phyloP scores from a whole-genome alignment of 2,113 vertebrate genomes.

The Xiphias gladius region DNA sequence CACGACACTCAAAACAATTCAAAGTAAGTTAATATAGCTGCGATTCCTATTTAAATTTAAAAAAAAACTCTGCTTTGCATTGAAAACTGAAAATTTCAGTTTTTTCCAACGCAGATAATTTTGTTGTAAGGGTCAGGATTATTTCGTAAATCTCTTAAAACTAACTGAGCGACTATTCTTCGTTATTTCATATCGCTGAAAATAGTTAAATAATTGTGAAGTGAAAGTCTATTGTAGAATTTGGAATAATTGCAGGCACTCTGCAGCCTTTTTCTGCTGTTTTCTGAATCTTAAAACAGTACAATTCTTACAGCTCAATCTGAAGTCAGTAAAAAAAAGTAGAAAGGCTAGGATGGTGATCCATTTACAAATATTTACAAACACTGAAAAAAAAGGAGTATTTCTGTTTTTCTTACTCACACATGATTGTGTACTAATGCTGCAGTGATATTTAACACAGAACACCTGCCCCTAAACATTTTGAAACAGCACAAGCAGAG shows the following conservation, averaged over 20 bases:
- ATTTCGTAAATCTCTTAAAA: not conserved
- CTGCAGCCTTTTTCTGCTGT: not conserved
- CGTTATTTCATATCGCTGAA: not conserved
- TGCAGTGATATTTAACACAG: not conserved
- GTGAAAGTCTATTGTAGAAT: not conserved
- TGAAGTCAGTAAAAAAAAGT: not conserved
- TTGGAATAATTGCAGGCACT: not conserved
- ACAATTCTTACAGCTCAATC: not conserved
- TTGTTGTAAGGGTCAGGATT: not conserved
- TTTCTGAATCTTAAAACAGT: not conserved
- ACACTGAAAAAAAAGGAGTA: not conserved
- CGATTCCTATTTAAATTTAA: constrained; percentile 1
- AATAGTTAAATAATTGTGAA: not conserved
- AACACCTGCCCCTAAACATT: not conserved
- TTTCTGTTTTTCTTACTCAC: not conserved
- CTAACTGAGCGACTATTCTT: not conserved
- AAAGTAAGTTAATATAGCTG: not conserved
- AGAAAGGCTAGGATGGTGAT: too few relatives aligned
- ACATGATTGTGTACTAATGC: not conserved
- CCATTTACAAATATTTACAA: not conserved
- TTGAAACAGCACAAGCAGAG: not conserved
- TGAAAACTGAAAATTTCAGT: not conserved
- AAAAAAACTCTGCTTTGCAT: not conserved
- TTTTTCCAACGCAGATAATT: not conserved
- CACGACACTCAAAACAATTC: not conserved